Evolutionary conservation across 2,797 vertebrate species (phyloP).

Genomic region (Otus scops): DNA sequence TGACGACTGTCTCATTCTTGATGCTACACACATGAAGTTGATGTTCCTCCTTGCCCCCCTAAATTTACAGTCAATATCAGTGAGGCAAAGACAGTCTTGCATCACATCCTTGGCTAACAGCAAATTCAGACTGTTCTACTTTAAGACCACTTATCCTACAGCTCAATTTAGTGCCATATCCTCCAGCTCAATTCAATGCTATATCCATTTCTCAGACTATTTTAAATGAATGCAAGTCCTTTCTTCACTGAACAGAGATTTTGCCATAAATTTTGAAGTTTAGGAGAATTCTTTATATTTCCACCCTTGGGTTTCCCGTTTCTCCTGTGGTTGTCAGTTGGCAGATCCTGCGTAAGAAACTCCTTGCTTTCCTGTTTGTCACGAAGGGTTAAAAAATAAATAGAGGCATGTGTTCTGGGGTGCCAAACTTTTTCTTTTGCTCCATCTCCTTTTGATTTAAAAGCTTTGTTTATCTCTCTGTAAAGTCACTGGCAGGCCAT

Average conservation of each 20-base stretch:
- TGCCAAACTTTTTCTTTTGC: conserved; percentile 47
- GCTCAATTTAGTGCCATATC: background rate
- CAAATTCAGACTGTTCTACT: background rate
- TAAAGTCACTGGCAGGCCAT: conserved; percentile 60
- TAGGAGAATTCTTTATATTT: background rate
- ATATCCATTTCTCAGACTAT: background rate
- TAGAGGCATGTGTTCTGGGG: background rate
- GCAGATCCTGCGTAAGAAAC: background rate
- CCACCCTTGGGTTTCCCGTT: background rate
- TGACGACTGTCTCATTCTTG: background rate
- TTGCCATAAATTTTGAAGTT: background rate
- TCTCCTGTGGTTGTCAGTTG: background rate
- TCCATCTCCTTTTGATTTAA: conserved; percentile 65
- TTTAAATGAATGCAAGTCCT: background rate
- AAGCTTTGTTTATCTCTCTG: conserved; percentile 66
- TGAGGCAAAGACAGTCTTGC: background rate
- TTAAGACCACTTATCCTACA: background rate
- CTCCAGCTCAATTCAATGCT: background rate
- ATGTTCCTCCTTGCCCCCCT: background rate
- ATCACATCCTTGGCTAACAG: background rate
- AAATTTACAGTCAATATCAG: background rate
- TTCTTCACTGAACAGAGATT: background rate
- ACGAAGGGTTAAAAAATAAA: conserved; percentile 51
- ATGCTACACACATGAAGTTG: background rate
- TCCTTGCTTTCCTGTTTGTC: background rate